Conservation (phyloP, 1,140 invertebrate genomes). For the Sitophilus oryzae region DNA sequence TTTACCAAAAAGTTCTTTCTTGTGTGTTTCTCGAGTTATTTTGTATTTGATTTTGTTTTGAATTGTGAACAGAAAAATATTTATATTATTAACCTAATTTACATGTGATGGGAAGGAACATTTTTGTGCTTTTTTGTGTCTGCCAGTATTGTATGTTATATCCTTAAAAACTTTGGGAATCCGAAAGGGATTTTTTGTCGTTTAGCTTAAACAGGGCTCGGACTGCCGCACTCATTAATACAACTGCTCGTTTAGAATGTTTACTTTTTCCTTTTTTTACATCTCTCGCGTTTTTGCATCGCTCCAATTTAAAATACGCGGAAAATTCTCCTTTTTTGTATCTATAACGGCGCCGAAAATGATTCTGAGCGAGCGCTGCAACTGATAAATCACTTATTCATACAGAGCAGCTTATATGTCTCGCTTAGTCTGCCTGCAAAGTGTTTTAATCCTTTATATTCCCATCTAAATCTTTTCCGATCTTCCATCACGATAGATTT, state of each 20-base stretch:
- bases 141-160: conserved; percentile 40
- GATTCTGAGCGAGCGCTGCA: too few relatives aligned
- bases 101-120: too few relatives aligned
- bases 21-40: too few relatives aligned
- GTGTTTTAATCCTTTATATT: background rate
- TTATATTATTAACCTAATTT: too few relatives aligned
- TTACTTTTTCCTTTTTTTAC: conserved; percentile 14
- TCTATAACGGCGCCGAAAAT: too few relatives aligned
- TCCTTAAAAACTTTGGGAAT: conserved; percentile 16
- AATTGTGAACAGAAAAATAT: too few relatives aligned
- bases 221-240: conserved; percentile 15
- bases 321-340: too few relatives aligned
- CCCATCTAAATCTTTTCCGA: too few relatives aligned
- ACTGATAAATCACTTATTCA: background rate
- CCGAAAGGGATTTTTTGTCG: conserved; percentile 13
- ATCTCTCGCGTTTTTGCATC: background rate
- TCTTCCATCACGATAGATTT: background rate
- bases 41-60: too few relatives aligned
- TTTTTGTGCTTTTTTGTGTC: conserved; percentile 30
- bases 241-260: conserved; percentile 13
- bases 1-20: too few relatives aligned
- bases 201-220: conserved; percentile 11
- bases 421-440: background rate
- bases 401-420: background rate
- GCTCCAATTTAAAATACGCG: conserved; percentile 3